Evolutionary conservation across 2,113 vertebrate genomes (phyloP), one percentile per base, ranked within the genome.

Genomic region (Clinocottus analis): DNA sequence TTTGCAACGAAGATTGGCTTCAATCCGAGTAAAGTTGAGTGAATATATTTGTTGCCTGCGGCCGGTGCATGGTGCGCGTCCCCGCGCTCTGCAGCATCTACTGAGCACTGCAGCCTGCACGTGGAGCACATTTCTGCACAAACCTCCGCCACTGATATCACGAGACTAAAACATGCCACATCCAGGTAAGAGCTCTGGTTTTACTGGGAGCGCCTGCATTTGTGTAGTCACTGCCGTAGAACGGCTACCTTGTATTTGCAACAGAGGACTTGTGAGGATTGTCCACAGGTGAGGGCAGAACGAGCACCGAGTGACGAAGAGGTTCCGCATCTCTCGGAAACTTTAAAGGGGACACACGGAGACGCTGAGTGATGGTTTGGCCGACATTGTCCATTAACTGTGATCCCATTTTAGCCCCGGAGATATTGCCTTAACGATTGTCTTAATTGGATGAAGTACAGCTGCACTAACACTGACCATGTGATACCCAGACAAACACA

Each of bases 11-110:
- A 21, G 14, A 47, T 27, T 7, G 14, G n/a, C 31, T 11, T 2
- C 21, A 16, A 49, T 72, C 51, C 1, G 33, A 43, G 41, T 23
- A 13, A 87, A 85, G 59, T 83, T 88, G 67, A 27, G 31, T 31
- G 55, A n/a, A 41, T 67, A 17, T 56, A 14, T 58, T 64, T 55
- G 67, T 3, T 23, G 9, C n/a, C 59, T 21, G 56, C 14, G 31
- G 72, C 23, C 23, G 39, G 33, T 33, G 76, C n/a, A 29, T 27
- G 64, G 77, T 81, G 82, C 67, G 73, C 85, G 71, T 75, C 68
- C 68, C n/a, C 14, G 72, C 74, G 45, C 73, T 65, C 88, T 90
- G 91, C 91, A 84, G 89, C 83, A 87, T 69, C 43, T 80, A 63
- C 49, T 9, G 62, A 60, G n/a, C 62, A 60, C 90, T 77, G 91